A percentile compares a stretch with the other conserved stretches of the same genome.
phyloP scores from a whole-genome alignment of 2,888 invertebrate genomes.

The Entomobrya multifasciata region DNA sequence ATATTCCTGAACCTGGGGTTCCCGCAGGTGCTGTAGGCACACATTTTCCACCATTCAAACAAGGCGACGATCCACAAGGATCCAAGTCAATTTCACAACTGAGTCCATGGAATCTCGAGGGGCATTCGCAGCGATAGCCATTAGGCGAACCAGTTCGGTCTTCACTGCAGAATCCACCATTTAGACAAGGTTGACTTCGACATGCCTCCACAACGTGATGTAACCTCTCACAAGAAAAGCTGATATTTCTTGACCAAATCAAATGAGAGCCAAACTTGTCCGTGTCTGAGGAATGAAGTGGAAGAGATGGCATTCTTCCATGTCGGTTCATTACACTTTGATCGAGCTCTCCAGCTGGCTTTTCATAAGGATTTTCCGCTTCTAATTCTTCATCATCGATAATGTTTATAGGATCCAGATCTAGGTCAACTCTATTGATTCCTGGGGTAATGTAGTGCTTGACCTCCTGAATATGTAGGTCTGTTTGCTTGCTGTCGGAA shows the following conservation, averaged over 20 bases:
- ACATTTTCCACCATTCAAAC: conserved; percentile 81
- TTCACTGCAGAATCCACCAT: conserved; percentile 86
- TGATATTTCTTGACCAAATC: conserved; percentile 78
- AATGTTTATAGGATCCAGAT: conserved; percentile 61
- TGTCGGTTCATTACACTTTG: conserved; percentile 67
- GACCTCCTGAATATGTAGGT: conserved; percentile 79
- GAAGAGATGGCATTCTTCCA: conserved; percentile 77
- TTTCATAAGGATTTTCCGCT: conserved; percentile 64
- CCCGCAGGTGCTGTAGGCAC: conserved; percentile 85
- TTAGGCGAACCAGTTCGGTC: conserved; percentile 81
- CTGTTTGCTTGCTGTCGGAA: conserved; percentile 66
- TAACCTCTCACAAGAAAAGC: conserved; percentile 78
- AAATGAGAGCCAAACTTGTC: conserved; percentile 76
- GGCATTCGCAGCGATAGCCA: conserved; percentile 89
- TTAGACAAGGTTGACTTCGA: conserved; percentile 89
- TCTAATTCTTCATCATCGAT: conserved; percentile 75
- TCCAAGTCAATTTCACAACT: conserved; percentile 92
- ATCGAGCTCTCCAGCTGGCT: conserved; percentile 51
- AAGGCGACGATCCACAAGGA: conserved; percentile 93
- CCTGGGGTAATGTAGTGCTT: conserved; percentile 79
- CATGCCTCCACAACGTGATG: conserved; percentile 83
- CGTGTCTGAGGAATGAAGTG: conserved; percentile 77
- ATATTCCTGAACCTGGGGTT: conserved; percentile 77
- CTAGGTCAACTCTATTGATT: conserved; percentile 73
- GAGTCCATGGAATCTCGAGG: conserved; percentile 88